Base-by-base conservation (phyloP, 2,113 vertebrate genomes). In the Bostrychus sinensis region DNA sequence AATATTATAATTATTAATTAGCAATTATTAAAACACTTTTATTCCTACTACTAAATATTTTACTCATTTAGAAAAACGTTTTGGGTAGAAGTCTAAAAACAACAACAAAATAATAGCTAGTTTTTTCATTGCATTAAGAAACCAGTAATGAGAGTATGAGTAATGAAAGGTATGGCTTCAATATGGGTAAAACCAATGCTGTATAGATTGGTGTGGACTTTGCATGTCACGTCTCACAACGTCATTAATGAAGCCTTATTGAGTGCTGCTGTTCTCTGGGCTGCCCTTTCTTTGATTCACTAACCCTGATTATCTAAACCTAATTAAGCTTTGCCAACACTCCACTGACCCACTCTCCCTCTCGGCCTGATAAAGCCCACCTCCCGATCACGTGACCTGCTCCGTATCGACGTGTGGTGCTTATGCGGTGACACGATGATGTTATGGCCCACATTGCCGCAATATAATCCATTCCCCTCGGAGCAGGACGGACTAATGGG, bases 381-480 rank as follows among this genome's bases (percentile, higher is more conserved):
- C 7, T 37, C 13, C 43, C 50, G 58, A 62, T 26, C 72, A 66
- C 10, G 36, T 38, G 69, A 66, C 30, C 45, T 7, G 8, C 23
- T 64, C 46, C 41, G 51, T 78, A 83, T 81, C 56, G 77, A 77
- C 28, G 9, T 0, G 25, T 41, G 39, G 39, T 28, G 66, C 41
- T 0, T 39, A 45, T 61, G 77, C 36, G 5, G 55, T 28, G 60
- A 61, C 19, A 51, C 37, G 64, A 73, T 77, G 75, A 78, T 78
- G 87, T 89, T 72, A 84, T 72, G 77, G 72, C 75, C 81, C 71
- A 72, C 67, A 67, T 67, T 70, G 60, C 76, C n/a, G 70, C 60
- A 48, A 57, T 58, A 70, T 77, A 81, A 89, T 90, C 84, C 67
- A 88, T 88, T 84, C 71, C 72, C 75, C 65, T 59, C 59, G 25